These are phyloP conservation scores for Tineola bisselliella DNA, from an alignment of 2,888 invertebrate species.

Conservation along the genomic window DNA sequence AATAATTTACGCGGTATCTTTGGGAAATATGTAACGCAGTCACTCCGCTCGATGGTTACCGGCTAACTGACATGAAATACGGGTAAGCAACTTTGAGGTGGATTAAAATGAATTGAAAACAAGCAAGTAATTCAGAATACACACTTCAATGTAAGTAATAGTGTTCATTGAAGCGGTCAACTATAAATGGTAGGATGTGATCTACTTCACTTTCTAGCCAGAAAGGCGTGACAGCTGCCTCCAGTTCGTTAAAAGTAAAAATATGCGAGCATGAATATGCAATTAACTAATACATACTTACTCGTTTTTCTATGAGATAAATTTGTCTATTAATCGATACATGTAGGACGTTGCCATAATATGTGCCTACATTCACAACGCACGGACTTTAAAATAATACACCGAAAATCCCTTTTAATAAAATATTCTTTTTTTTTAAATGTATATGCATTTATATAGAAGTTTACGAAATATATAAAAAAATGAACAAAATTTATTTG, in stretches of 20 bases:
- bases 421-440: no score
- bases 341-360: no score
- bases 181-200: constrained; percentile 31
- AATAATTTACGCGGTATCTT: constrained; percentile 16
- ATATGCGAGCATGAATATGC: neutral
- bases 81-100: constrained; percentile 23
- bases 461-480: no score
- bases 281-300: neutral
- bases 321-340: no score
- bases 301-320: no score
- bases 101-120: constrained; percentile 26
- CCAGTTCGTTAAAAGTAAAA: neutral
- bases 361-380: no score
- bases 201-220: constrained; percentile 44
- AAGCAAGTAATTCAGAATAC: constrained; percentile 17
- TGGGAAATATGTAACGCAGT: constrained; percentile 20
- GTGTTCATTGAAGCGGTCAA: constrained; percentile 18
- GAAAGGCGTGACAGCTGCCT: constrained; percentile 16
- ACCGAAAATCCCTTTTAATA: no score
- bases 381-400: no score
- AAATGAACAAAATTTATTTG: no score
- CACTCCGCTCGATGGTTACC: constrained; percentile 24
- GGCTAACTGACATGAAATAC: constrained; percentile 30
- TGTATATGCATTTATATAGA: no score
- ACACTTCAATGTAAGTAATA: neutral